Percentiles rank a stretch among this genome's conserved stretches.
Conservation (phyloP, 1,140 invertebrate genomes). For the Temnothorax curvispinosus region DNA sequence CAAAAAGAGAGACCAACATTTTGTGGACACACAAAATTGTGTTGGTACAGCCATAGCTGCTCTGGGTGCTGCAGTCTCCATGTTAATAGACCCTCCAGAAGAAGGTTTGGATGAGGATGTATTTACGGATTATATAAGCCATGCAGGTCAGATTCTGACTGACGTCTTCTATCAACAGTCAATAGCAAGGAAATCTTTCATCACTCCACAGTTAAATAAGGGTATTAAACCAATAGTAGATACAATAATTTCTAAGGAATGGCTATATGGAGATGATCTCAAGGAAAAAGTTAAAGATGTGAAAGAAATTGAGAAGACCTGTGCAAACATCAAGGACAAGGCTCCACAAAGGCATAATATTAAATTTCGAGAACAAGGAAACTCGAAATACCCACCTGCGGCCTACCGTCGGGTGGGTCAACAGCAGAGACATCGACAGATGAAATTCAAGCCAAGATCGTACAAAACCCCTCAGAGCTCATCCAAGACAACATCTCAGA, state of each 20-base stretch:
- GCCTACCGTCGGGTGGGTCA: background rate
- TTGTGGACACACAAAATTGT: slow-evolving; percentile 54
- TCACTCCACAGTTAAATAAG: slow-evolving; percentile 38
- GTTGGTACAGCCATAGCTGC: slow-evolving; percentile 30
- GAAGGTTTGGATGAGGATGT: background rate
- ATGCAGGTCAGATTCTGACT: slow-evolving; percentile 3
- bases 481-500: background rate
- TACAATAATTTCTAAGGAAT: background rate
- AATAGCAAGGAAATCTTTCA: slow-evolving; percentile 9
- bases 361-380: background rate
- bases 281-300: slow-evolving; percentile 24
- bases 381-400: background rate
- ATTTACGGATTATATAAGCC: background rate
- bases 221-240: slow-evolving; percentile 27
- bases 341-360: background rate
- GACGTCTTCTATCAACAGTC: slow-evolving; percentile 43
- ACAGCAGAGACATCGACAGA: background rate
- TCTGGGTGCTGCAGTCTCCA: background rate
- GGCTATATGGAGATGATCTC: slow-evolving; percentile 14
- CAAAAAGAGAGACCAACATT: slow-evolving; percentile 66
- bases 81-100: slow-evolving; percentile 44
- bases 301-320: slow-evolving; percentile 29
- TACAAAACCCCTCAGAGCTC: background rate
- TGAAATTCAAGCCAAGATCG: background rate
- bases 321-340: background rate